Base-by-base conservation (phyloP, 2,888 invertebrate genomes). In the Aleiodes leptofemur region DNA sequence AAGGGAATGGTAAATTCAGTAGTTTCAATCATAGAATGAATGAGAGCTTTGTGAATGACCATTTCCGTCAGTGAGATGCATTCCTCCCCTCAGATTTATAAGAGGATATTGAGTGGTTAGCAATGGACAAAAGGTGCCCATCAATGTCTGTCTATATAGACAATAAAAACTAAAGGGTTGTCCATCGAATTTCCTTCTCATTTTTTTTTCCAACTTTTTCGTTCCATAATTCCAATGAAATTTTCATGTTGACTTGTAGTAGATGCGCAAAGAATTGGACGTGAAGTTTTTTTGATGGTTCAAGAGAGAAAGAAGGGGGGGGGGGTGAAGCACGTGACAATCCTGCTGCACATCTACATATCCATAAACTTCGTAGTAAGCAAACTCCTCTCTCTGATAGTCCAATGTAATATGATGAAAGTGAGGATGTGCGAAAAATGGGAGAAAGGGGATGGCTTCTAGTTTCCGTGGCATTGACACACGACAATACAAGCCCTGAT, bases 391-490 rank as follows among this genome's bases (percentile, higher is more conserved):
- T 34, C 68, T 50, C n/a, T 51, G 53, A 50, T 13, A 68, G 16
- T 16, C 51, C 50, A 29, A 51, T 68, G 51, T 68, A 68, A 68
- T 68, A 64, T 34, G 64, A 59, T 61, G 23, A 55, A 16, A 31
- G 38, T 31, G 69, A 51, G 61, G 61, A 69, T 56, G 55, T 55
- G 51, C 64, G 57, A 68, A 77, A 77, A 72, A 76, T 77, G 74
- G 76, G 77, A 76, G 66, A 70, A 78, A 81, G 77, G 82, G 79
- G 84, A 82, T 81, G 80, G 86, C 83, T 85, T 86, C 87, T 86
- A 87, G 88, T 88, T 88, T 88, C 88, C 87, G 87, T 77, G 82
- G 86, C 86, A 89, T 89, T 88, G 88, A 88, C 85, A 85, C 82
- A 79, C 81, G 82, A 89, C 89, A 89, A 89, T 89, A 87, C 86